These are phyloP conservation scores for Spatula clypeata DNA, from an alignment of 2,797 vertebrate species.

Conservation along the genomic window DNA sequence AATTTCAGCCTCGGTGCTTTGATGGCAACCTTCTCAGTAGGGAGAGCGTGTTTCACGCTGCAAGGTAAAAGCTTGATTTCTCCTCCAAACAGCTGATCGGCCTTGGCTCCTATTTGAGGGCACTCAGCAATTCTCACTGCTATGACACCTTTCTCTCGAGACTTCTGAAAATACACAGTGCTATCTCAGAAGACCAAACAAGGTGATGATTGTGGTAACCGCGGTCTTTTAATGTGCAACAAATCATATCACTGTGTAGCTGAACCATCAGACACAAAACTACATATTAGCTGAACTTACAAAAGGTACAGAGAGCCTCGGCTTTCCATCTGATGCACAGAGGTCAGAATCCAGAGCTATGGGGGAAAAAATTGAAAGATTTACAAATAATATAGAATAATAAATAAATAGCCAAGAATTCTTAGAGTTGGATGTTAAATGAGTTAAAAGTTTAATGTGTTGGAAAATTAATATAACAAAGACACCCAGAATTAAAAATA, in stretches of 20 bases:
- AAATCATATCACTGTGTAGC: not conserved
- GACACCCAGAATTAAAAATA: not conserved
- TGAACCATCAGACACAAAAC: not conserved
- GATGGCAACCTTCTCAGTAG: not conserved
- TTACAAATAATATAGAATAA: not conserved
- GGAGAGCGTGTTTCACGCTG: not conserved
- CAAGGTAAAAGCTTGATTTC: not conserved
- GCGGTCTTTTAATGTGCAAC: not conserved
- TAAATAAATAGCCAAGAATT: not conserved
- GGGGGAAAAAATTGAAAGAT: not conserved
- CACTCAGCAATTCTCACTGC: fast-evolving
- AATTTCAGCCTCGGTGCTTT: not conserved
- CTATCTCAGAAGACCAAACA: not conserved
- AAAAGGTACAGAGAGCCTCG: not conserved
- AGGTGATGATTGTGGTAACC: not conserved
- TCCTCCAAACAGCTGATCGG: not conserved
- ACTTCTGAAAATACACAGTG: not conserved
- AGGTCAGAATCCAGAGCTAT: not conserved
- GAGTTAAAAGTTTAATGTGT: not conserved
- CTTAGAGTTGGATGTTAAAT: not conserved
- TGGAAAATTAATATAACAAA: not conserved
- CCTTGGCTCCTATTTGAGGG: fast-evolving
- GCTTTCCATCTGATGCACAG: not conserved
- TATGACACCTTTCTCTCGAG: not conserved
- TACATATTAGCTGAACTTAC: not conserved